These are phyloP conservation scores for Mus minutoides DNA, from an alignment of 2,797 vertebrate genomes.

Conservation along the genomic window DNA sequence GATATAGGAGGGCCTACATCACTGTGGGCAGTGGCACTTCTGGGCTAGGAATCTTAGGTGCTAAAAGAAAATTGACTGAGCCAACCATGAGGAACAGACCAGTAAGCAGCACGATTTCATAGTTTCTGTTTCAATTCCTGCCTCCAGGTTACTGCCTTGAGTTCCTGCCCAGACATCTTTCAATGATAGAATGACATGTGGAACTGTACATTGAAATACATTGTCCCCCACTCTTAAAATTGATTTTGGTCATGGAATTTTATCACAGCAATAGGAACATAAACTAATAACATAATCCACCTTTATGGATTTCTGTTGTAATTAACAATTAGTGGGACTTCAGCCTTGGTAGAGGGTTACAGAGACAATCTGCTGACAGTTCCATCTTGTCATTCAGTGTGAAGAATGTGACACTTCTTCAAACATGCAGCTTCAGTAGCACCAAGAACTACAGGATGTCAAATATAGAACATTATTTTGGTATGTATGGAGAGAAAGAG, in stretches of 20 bases:
- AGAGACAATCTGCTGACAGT: neutral
- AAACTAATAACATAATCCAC: neutral
- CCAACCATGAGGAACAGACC: neutral
- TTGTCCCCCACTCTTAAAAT: neutral
- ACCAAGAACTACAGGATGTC: slow-evolving; percentile 17
- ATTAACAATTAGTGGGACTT: slow-evolving; percentile 45
- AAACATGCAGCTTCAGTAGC: slow-evolving; percentile 51
- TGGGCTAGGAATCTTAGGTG: neutral
- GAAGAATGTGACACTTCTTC: slow-evolving; percentile 55
- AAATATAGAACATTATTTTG: slow-evolving; percentile 21
- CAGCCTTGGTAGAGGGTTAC: neutral
- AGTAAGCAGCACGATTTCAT: neutral
- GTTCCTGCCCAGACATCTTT: neutral
- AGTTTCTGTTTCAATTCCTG: neutral
- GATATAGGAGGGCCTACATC: neutral
- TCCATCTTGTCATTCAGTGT: neutral
- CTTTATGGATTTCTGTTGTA: slow-evolving; percentile 12
- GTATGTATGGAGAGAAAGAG: neutral
- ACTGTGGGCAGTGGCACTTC: too few species aligned
- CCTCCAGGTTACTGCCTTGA: neutral
- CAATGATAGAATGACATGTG: neutral
- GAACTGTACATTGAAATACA: neutral
- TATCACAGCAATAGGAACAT: neutral
- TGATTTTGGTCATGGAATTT: too few species aligned
- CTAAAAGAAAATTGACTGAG: neutral